Conservation (phyloP, 1,140 invertebrate genomes). For the Leptonema lineaticorne region DNA sequence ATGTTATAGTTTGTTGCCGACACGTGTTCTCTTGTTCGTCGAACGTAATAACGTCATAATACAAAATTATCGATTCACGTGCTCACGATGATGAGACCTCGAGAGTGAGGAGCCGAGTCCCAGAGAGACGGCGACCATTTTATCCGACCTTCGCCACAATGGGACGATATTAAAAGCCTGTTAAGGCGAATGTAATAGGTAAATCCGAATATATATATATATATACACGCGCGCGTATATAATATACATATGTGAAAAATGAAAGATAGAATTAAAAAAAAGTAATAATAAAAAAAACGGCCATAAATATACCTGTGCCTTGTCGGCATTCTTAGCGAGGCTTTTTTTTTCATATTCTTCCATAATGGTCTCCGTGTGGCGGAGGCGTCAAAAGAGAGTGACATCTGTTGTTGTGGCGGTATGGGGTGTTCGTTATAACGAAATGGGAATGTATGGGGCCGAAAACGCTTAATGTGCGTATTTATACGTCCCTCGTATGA, state of each 20-base stretch:
- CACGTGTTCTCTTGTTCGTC: constrained; percentile 12
- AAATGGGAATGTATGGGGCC: constrained; percentile 37
- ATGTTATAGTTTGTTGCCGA: no score
- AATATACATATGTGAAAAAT: neutral
- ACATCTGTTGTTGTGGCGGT: constrained; percentile 40
- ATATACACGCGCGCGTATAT: neutral
- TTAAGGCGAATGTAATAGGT: constrained; percentile 23
- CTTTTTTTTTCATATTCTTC: constrained; percentile 34
- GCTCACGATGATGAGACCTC: no score
- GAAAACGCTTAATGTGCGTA: constrained; percentile 39
- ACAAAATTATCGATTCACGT: constrained; percentile 18
- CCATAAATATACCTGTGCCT: constrained; percentile 41
- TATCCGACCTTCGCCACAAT: constrained; percentile 15
- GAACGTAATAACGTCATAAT: constrained; percentile 18
- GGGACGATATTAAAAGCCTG: constrained; percentile 23
- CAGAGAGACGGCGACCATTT: neutral
- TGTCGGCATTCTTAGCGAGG: constrained; percentile 36
- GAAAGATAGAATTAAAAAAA: no score
- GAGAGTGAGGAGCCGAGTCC: no score
- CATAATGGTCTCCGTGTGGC: constrained; percentile 37
- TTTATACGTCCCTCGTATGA: constrained; percentile 39
- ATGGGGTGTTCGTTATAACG: constrained; percentile 36
- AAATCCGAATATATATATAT: neutral
- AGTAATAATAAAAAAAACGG: constrained; percentile 39
- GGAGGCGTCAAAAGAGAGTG: constrained; percentile 42